phyloP scores from a whole-genome alignment of 2,888 invertebrate genomes.

The Agrochola litura region DNA sequence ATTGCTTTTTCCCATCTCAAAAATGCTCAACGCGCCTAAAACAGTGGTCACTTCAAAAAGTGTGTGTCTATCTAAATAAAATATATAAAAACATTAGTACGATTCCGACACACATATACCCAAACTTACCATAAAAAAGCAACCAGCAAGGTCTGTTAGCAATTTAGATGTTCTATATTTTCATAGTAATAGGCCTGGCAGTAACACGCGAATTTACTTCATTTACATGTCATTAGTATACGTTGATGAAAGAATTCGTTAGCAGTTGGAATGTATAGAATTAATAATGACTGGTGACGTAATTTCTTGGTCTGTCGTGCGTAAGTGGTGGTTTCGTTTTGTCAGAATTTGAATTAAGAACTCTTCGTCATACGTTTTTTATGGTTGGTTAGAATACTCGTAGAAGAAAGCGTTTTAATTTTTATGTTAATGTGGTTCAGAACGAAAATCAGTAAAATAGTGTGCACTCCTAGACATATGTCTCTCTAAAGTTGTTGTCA shows the following conservation, averaged over 20 bases:
- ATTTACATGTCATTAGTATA: constrained; percentile 60
- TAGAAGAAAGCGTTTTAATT: too few relatives aligned
- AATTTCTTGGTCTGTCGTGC: constrained; percentile 20
- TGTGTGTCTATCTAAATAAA: not conserved
- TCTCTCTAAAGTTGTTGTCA: not conserved
- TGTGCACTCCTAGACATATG: not conserved
- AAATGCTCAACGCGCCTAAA: too few relatives aligned
- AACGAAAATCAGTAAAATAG: not conserved
- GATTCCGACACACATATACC: constrained; percentile 2
- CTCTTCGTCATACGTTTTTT: not conserved
- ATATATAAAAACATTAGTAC: not conserved
- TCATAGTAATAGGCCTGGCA: constrained; percentile 33
- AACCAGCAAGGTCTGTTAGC: constrained; percentile 21
- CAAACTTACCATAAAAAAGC: constrained; percentile 24
- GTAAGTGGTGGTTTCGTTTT: constrained; percentile 8
- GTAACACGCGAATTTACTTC: constrained; percentile 45
- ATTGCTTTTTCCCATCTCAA: too few relatives aligned
- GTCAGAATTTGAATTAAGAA: constrained; percentile 12
- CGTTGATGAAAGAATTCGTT: constrained; percentile 49
- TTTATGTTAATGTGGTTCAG: not conserved
- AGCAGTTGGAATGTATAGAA: constrained; percentile 30
- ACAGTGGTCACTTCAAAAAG: too few relatives aligned
- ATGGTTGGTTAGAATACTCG: not conserved
- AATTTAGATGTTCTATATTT: constrained; percentile 46
- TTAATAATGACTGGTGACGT: constrained; percentile 48